Base-by-base conservation (phyloP, 2,888 invertebrate genomes). In the Holacanthella duospinosa region DNA sequence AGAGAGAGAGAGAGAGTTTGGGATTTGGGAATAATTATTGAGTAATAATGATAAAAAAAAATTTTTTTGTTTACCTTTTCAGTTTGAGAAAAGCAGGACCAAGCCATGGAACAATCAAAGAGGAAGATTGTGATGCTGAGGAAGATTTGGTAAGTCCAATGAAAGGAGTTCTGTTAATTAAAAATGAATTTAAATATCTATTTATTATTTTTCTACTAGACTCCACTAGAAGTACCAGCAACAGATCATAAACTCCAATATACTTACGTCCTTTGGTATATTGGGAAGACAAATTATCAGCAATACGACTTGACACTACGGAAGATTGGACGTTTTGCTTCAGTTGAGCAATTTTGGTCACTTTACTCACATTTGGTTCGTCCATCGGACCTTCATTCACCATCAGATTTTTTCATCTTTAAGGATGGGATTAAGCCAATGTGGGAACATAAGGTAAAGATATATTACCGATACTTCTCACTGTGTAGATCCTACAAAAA, bases 351-450 rank as follows among this genome's bases (percentile, higher is more conserved):
- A 80, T 99, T 96, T 85, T 99, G 97, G 97, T 86, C 87, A 43
- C 82, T 93, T 66, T 97, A 97, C 80, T 86, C 90, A 77, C 94
- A 95, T 80, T 81, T 96, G 75, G 84, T 88, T 71, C 84, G 94
- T 74, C 91, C 96, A 59, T 86, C 88, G 63, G 92, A 96, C 75
- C 82, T 97, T 74, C 87, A 88, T 54, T 88, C 91, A 24, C 91
- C 92, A 1, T 79, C 93, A 75, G 95, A 97, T 80, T 86, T 95
- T 75, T 96, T 96, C 79, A 83, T 99, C 66, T 99, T 99, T 79
- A 97, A 97, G 82, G 85, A 93, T 74, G 97, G 96, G 73, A 95
- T 99, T 75, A 92, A 93, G 78, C 97, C 97, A 26, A 96, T 99
- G 90, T 99, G 97, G 99, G 99, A 99, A 79, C 85, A 73, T 60